Percentiles rank a stretch among this genome's conserved stretches.
Evolutionary conservation across 2,888 invertebrate genomes (phyloP).

Genomic region (Cerceris ruficornis): DNA sequence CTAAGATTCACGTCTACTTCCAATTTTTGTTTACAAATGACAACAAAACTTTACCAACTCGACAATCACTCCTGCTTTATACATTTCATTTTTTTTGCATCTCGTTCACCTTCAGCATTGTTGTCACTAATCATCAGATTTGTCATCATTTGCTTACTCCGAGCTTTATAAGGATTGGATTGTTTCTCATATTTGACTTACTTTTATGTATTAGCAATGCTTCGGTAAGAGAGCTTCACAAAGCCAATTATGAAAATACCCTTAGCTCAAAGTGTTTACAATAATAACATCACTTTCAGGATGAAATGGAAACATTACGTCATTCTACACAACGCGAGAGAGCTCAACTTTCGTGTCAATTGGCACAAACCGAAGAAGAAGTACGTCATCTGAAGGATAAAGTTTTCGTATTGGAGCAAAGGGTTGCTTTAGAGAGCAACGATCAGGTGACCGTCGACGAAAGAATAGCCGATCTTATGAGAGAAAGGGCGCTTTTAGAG

Average conservation of each 20-base stretch:
- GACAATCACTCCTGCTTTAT: conserved; percentile 38
- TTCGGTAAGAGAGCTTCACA: conserved; percentile 59
- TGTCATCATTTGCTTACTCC: conserved; percentile 46
- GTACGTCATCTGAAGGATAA: conserved; percentile 87
- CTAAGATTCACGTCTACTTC: conserved; percentile 6
- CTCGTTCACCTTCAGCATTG: conserved; percentile 48
- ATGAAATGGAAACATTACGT: conserved; percentile 89
- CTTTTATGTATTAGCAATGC: conserved; percentile 48
- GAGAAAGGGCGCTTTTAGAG: conserved; percentile 87
- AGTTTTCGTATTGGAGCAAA: conserved; percentile 83
- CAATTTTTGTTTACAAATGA: conserved; percentile 6
- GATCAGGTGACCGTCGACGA: conserved; percentile 82
- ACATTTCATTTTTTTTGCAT: conserved; percentile 29
- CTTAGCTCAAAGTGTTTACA: neutral
- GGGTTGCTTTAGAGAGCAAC: conserved; percentile 80
- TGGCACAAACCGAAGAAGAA: conserved; percentile 90
- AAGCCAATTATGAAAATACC: conserved; percentile 30
- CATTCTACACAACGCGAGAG: conserved; percentile 89
- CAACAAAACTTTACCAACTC: conserved; percentile 14
- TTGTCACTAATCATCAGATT: conserved; percentile 37
- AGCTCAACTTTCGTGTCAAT: conserved; percentile 86
- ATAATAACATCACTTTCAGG: conserved; percentile 83
- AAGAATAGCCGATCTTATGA: conserved; percentile 83
- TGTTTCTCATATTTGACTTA: conserved; percentile 36
- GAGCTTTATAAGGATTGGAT: conserved; percentile 56